Conservation (phyloP, 2,888 invertebrate genomes). For the Tachina grossa region DNA sequence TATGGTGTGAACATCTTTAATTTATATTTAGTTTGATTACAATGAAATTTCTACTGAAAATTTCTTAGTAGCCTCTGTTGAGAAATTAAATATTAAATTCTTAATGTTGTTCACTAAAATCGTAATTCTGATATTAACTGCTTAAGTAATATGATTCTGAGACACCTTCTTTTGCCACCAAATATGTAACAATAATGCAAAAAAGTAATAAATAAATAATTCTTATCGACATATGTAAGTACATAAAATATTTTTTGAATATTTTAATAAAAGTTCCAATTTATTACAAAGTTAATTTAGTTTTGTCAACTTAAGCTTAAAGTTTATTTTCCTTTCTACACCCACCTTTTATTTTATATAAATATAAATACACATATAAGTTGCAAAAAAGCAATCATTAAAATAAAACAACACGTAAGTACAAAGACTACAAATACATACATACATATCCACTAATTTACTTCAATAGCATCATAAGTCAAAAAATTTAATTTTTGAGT, state of each 20-base stretch:
- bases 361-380: not conserved
- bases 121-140: not conserved
- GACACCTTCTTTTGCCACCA: not conserved
- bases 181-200: not conserved
- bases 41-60: no score
- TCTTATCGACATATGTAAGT: not conserved
- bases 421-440: constrained; percentile 3
- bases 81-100: no score
- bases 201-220: not conserved
- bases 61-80: no score
- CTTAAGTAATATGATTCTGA: not conserved
- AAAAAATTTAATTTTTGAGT: no score
- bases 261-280: not conserved
- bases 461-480: no score
- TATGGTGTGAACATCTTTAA: not conserved
- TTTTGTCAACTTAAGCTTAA: constrained; percentile 28
- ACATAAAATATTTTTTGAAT: not conserved
- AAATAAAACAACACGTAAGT: constrained; percentile 39
- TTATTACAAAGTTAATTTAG: not conserved
- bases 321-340: constrained; percentile 12
- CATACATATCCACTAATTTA: no score
- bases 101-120: no score
- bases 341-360: not conserved
- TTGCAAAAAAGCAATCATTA: constrained; percentile 33
- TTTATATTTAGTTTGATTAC: no score